Evolutionary conservation across 2,797 vertebrate species (phyloP), one percentile per base, ranked within the genome.

Genomic region (Lagorchestes hirsutus): DNA sequence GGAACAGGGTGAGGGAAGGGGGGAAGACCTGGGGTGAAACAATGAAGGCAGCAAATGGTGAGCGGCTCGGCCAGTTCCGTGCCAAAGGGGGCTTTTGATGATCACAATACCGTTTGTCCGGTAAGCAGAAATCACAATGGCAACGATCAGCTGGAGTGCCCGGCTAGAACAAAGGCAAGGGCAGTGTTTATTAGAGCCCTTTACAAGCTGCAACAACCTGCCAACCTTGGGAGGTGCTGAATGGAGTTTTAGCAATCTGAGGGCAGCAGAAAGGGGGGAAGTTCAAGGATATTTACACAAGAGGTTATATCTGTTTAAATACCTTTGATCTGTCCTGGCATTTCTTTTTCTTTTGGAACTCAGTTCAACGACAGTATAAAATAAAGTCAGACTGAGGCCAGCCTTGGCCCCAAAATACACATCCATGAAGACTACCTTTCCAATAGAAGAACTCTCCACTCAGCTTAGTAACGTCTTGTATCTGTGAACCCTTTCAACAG

Each of bases 131-230:
- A 94, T 92, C 98, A 98, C 97, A 98, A 96, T 93, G 95, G 93
- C 93, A 98, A 94, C 91, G 98, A 98, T 93, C 95, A 96, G 96
- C n/a, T 0, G 0, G 98, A 98, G 96, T 94, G 98, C 96, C 92
- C 97, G 98, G 97, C 96, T 98, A 98, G 98, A 98, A 98, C 95
- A 97, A 98, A 98, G 97, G 97, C 97, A 98, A 98, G 98, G 96
- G 96, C 18, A 56, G 96, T 97, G 98, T 98, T 98, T 98, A 98
- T 98, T 98, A 98, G 94, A 96, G 97, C 96, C 62, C 92, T 87
- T 97, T 98, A 98, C 97, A 98, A 92, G 94, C 96, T 98, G 97
- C 97, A 98, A 98, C 97, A 98, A 97, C 97, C 97, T 98, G 96
- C 98, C 97, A 98, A 97, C 97, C 97, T 98, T 96, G 97, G 97